A percentile compares a stretch with the other conserved stretches of the same genome.
Conservation (phyloP, 2,113 vertebrate genomes). For the Aptenodytes patagonicus region DNA sequence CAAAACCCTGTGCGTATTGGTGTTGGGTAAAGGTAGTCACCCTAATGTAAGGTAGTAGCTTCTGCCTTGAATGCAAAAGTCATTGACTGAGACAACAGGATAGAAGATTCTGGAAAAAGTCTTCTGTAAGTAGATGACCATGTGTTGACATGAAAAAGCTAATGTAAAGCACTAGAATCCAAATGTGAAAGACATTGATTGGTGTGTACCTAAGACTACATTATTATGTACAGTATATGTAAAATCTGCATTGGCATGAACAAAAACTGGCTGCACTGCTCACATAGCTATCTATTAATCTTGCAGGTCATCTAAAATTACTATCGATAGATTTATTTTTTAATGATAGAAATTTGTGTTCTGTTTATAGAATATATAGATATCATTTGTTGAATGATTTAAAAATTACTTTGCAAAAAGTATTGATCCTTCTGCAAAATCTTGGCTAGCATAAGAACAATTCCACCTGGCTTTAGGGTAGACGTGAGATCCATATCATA, state of each 20-base stretch:
- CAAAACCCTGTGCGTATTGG: accelerated
- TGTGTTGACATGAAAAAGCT: not conserved
- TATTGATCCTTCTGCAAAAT: not conserved
- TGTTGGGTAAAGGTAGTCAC: not conserved
- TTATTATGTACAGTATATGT: not conserved
- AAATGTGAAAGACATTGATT: not conserved
- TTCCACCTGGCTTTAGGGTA: not conserved
- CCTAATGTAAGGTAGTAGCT: not conserved
- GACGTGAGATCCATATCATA: not conserved
- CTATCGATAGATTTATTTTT: not conserved
- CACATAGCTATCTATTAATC: not conserved
- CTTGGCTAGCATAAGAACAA: not conserved
- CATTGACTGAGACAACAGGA: not conserved
- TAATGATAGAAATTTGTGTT: not conserved
- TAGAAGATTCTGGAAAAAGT: not conserved
- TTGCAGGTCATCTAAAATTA: not conserved
- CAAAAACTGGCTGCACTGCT: not conserved
- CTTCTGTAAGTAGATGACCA: not conserved
- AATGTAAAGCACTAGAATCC: not conserved
- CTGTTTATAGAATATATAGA: not conserved
- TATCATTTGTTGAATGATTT: not conserved
- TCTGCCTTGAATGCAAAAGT: not conserved
- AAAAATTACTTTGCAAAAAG: not conserved
- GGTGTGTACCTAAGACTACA: not conserved
- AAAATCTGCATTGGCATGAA: not conserved